These are phyloP conservation scores for Drosophila mimetica DNA, from an alignment of 2,888 invertebrate genomes.

Conservation along the genomic window DNA sequence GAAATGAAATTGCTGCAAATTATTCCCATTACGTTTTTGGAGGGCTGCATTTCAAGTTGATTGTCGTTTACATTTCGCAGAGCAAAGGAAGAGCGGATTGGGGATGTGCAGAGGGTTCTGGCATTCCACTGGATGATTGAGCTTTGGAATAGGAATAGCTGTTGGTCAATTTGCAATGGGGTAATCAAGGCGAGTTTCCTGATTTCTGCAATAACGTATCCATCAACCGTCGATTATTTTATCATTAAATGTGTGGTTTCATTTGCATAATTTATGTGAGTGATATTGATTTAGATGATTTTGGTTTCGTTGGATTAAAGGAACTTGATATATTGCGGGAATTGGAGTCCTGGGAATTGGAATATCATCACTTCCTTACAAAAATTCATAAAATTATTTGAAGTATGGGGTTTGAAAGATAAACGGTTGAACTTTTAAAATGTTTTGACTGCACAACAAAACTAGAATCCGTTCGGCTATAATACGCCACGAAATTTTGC, in stretches of 20 bases:
- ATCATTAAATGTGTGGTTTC: constrained; percentile 3
- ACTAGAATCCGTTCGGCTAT: too few relatives aligned
- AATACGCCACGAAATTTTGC: too few relatives aligned
- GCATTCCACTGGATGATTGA: constrained; percentile 24
- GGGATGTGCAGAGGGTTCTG: not conserved
- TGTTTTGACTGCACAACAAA: too few relatives aligned
- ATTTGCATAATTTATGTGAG: not conserved
- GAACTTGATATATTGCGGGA: too few relatives aligned
- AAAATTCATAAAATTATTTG: too few relatives aligned
- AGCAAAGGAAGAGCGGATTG: not conserved
- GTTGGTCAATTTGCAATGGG: constrained; percentile 22
- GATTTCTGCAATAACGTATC: constrained; percentile 26
- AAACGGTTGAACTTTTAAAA: too few relatives aligned
- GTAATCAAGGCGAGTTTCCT: constrained; percentile 17
- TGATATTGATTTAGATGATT: not conserved
- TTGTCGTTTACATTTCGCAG: constrained; percentile 74
- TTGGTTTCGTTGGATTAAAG: too few relatives aligned
- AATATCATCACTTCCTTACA: too few relatives aligned
- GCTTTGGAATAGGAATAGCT: constrained; percentile 24
- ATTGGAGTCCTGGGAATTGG: too few relatives aligned
- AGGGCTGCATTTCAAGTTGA: constrained; percentile 69
- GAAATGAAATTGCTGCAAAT: constrained; percentile 77
- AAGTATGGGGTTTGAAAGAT: too few relatives aligned
- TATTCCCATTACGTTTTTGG: constrained; percentile 78
- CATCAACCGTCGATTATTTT: constrained; percentile 15